Evolutionary conservation across 2,888 invertebrate genomes (phyloP).

Genomic region (Rhyacophila evoluta): DNA sequence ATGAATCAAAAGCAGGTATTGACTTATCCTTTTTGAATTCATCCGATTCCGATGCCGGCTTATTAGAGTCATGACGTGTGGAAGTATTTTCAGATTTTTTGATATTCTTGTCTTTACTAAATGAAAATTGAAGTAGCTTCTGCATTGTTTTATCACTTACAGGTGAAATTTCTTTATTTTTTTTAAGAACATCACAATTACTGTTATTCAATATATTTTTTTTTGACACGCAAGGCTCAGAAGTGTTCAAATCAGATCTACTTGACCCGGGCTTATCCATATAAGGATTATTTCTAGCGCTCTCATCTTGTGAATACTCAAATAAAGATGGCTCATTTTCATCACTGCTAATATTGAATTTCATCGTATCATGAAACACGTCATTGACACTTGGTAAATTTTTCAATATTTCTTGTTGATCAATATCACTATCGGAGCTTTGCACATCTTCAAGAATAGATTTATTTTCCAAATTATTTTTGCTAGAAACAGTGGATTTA

Average conservation of each 20-base stretch:
- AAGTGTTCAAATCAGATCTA: neutral
- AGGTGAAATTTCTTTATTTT: conserved; percentile 44
- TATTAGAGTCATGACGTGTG: conserved; percentile 53
- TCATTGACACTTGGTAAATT: conserved; percentile 68
- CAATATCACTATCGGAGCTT: conserved; percentile 56
- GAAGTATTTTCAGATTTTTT: conserved; percentile 50
- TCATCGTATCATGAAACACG: conserved; percentile 61
- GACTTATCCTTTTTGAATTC: too few relatives aligned
- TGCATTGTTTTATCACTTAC: conserved; percentile 44
- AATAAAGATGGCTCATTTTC: conserved; percentile 49
- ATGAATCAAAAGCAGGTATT: too few relatives aligned
- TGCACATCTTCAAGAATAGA: conserved; percentile 47
- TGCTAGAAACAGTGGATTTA: conserved; percentile 52
- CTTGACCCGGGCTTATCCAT: too few relatives aligned
- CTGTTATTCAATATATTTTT: conserved; percentile 35
- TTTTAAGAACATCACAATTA: conserved; percentile 32
- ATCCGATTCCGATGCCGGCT: neutral
- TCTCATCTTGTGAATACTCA: conserved; percentile 48
- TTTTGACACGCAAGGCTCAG: neutral
- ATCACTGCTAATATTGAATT: conserved; percentile 57
- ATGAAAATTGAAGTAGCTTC: conserved; percentile 55
- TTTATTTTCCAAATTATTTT: conserved; percentile 41
- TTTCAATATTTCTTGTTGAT: conserved; percentile 58
- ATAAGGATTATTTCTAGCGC: conserved; percentile 7
- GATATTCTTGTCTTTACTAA: conserved; percentile 55